phyloP scores from a whole-genome alignment of 1,140 invertebrate genomes.

The fruit fly (Drosophila melanogaster) region DNA sequence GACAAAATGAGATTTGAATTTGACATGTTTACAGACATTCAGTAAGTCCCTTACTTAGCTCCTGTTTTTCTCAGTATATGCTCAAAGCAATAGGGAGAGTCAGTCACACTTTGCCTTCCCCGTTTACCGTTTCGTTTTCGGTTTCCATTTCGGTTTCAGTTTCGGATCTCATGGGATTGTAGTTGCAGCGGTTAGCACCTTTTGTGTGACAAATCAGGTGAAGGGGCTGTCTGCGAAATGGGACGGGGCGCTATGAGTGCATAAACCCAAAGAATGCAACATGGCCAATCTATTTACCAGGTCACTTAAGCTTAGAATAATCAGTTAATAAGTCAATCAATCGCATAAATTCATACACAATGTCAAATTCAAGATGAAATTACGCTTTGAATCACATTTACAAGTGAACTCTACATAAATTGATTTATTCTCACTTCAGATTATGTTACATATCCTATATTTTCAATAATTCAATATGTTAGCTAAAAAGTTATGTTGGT shows the following conservation, averaged over 20 bases:
- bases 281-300: background rate
- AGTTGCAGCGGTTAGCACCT: slow-evolving; percentile 48
- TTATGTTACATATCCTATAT: no score
- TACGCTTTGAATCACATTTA: background rate
- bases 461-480: no score
- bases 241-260: slow-evolving; percentile 1
- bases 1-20: no score
- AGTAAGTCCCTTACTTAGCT: no score
- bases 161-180: slow-evolving; percentile 49
- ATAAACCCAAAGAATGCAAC: slow-evolving; percentile 8
- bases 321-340: slow-evolving; percentile 31
- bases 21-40: no score
- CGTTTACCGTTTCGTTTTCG: slow-evolving; percentile 10
- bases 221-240: background rate
- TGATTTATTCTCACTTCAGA: no score
- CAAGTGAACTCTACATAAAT: no score
- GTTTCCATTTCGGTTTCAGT: slow-evolving; percentile 31
- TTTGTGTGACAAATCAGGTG: slow-evolving; percentile 54
- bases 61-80: slow-evolving; percentile 3
- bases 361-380: background rate
- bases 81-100: slow-evolving; percentile 3
- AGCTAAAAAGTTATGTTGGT: no score
- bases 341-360: no score
- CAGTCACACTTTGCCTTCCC: slow-evolving; percentile 30
- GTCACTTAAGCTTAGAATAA: slow-evolving; percentile 20